Base-by-base conservation (phyloP, 2,888 invertebrate species). In the Scaeva pyrastri region DNA sequence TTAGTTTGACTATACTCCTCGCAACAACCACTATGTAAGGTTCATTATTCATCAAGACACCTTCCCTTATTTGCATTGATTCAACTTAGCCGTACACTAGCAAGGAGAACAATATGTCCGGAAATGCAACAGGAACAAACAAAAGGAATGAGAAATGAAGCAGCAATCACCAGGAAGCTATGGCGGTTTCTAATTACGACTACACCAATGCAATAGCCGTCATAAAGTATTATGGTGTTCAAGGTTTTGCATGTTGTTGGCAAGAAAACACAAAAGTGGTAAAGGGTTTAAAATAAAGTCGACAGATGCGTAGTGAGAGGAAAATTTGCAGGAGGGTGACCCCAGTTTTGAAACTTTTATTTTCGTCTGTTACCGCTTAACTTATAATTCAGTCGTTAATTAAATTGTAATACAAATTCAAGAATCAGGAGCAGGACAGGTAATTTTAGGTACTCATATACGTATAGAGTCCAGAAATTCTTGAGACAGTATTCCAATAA, bases 171-270 rank as follows among this genome's bases (percentile, higher is more conserved):
- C 10, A 41, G 72, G 41, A 73, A 83, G 72, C 43, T 52, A 39
- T 60, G 39, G 36, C 60, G 68, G 77, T 68, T 77, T 83, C 45
- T 77, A 77, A 82, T 82, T 82, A 73, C 45, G 60, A 52, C 8
- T n/a, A 52, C 52, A 52, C 77, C 19, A 73, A 68, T 60, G 43
- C 77, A 83, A 55, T 52, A 43, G 71, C 66, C 66, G 41, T 50
- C 55, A 52, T 45, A 26, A 39, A 45, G 56, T 39, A 48, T 56
- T 41, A 52, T 52, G 64, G 45, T 52, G 48, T 52, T 72, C 21
- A 68, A 52, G 66, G 39, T n/a, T 39, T 52, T 39, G 36, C 21
- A 45, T 68, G n/a, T 21, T 60, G 39, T 19, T 39, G 39, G n/a
- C 39, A 39, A 39, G 23, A 60, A 60, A 60, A 39, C 21, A 19